Evolutionary conservation across 2,888 invertebrate genomes (phyloP), one percentile per base, ranked within the genome.

Genomic region (Poecilobothrus nobilitatus): DNA sequence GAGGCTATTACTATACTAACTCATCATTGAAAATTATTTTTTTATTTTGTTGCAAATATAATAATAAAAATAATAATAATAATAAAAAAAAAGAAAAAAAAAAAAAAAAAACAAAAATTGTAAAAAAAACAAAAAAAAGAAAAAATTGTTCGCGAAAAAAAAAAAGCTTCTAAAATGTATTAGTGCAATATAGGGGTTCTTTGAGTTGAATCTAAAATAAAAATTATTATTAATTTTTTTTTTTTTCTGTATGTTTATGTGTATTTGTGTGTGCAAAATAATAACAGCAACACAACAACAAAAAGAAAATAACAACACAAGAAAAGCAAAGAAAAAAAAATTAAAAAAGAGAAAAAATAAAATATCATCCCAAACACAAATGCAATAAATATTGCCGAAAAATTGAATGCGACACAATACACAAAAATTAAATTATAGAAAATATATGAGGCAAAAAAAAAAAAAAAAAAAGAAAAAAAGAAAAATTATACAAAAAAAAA

Each of bases 361-460:
- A 53, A 53, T 3, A 53, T 53, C 53, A 53, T 53, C 53, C 53
- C 53, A 53, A 53, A 53, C 53, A 53, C 53, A 53, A 53, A 53
- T 53, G 53, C 53, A 53, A 53, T 53, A 53, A 53, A 53, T 53
- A 53, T 53, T 53, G 53, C 53, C 53, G 53, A 53, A 53, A 53
- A 53, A 53, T 53, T 53, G 53, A 53, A 53, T 69, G 67, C 66
- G 71, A 67, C 68, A 65, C 67, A 69, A 62, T 65, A 71, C 53
- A 65, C 27, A 21, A 63, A 41, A 20, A 22, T 53, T 53, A 53
- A 53, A 53, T 53, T 53, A 53, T 53, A 53, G 53, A 53, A 27
- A 53, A 53, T 18, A 53, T 53, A 67, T 63, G 20, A 34, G 63
- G 41, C 18, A 41, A 21, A 27, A 41, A 63, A 70, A 70, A 15